These are phyloP conservation scores for Leptoteleia sp. DNA, from an alignment of 1,140 invertebrate genomes.

Conservation along the genomic window DNA sequence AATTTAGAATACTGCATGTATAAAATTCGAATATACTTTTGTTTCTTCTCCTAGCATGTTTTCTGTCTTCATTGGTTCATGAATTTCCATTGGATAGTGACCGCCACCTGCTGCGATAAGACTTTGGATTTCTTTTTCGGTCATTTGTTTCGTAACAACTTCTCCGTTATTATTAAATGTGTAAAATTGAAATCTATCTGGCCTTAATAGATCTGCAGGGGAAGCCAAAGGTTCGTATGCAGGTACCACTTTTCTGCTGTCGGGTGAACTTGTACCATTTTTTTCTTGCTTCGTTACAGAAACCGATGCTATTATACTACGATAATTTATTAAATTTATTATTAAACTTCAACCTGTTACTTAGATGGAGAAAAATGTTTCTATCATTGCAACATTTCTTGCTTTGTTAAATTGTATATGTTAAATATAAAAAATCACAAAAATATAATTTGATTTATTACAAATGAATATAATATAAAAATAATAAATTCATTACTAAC, in stretches of 20 bases:
- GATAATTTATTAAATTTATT: no score
- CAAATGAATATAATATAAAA: no score
- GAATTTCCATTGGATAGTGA: no score
- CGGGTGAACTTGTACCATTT: constrained; percentile 82
- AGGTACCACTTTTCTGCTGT: constrained; percentile 75
- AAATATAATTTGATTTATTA: no score
- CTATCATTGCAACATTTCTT: no score
- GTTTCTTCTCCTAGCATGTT: constrained; percentile 48
- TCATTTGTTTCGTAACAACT: constrained; percentile 90
- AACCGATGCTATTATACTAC: constrained; percentile 83
- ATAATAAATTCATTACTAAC: constrained; percentile 68
- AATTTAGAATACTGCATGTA: no score
- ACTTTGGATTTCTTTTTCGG: constrained; percentile 90
- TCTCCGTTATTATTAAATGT: constrained; percentile 91
- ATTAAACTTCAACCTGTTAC: no score
- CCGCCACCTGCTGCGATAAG: no score
- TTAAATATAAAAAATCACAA: no score
- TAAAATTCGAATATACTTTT: constrained; percentile 31
- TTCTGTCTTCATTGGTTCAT: constrained; percentile 61
- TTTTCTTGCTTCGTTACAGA: constrained; percentile 83
- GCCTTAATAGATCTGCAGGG: constrained; percentile 87
- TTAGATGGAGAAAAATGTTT: no score
- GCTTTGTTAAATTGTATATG: no score
- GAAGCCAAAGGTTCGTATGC: constrained; percentile 82
- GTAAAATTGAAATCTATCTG: constrained; percentile 91